phyloP scores from a whole-genome alignment of 2,113 vertebrate species.

The Laterallus jamaicensis region DNA sequence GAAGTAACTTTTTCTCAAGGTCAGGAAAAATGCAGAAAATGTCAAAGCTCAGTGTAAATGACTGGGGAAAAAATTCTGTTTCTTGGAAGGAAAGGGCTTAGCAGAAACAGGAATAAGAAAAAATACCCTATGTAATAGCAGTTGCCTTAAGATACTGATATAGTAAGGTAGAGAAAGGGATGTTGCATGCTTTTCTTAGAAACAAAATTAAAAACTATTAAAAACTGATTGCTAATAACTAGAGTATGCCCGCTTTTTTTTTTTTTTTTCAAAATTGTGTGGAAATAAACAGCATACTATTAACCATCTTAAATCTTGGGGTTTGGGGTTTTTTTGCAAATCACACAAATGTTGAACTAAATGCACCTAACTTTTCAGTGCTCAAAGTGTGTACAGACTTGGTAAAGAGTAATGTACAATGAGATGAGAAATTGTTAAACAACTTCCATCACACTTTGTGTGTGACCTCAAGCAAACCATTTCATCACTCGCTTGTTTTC shows the following conservation, averaged over 20 bases:
- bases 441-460: neutral
- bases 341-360: neutral
- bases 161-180: neutral
- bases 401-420: neutral
- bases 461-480: neutral
- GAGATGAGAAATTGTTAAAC: neutral
- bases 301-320: neutral
- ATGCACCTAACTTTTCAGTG: neutral
- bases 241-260: neutral
- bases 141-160: neutral
- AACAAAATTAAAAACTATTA: neutral
- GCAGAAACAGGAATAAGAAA: neutral
- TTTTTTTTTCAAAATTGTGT: accelerated
- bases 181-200: neutral
- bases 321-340: neutral
- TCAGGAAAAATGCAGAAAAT: slow-evolving; percentile 1
- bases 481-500: neutral
- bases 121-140: neutral
- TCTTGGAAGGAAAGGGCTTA: neutral
- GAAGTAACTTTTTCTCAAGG: neutral
- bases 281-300: neutral
- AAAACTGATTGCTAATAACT: neutral
- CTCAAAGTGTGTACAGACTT: neutral
- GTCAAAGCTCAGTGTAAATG: neutral
- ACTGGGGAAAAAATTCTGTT: neutral